Evolutionary conservation across 2,888 invertebrate genomes (phyloP).

Genomic region (Petrophora chlorosata): DNA sequence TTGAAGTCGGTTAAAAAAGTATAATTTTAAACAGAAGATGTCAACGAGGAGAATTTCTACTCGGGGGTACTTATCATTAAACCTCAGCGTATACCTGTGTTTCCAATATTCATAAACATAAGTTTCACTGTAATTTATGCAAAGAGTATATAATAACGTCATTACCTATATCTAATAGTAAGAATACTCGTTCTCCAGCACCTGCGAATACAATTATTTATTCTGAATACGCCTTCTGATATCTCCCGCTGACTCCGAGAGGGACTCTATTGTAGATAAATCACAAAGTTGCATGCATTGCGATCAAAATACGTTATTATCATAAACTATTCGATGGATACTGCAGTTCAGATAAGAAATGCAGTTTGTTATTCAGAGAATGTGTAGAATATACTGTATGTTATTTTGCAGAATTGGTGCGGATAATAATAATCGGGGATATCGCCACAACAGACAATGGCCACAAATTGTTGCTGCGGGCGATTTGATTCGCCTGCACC

Average conservation of each 20-base stretch:
- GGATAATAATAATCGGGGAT: slow-evolving; percentile 39
- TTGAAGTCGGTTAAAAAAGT: no score
- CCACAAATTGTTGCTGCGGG: slow-evolving; percentile 61
- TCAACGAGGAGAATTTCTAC: slow-evolving; percentile 18
- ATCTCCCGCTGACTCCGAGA: slow-evolving; percentile 36
- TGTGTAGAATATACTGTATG: slow-evolving; percentile 5
- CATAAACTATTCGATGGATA: slow-evolving; percentile 15
- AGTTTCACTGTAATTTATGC: slow-evolving; percentile 38
- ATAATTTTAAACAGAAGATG: slow-evolving; percentile 27
- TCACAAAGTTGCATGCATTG: slow-evolving; percentile 35
- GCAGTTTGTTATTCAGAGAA: slow-evolving; percentile 11
- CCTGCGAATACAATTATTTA: slow-evolving; percentile 48
- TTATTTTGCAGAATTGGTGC: slow-evolving; percentile 11
- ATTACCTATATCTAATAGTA: no score
- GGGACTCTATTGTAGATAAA: slow-evolving; percentile 40
- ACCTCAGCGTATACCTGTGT: slow-evolving; percentile 38
- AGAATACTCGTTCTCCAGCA: slow-evolving; percentile 33
- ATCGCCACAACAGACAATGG: slow-evolving; percentile 60
- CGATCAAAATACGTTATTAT: slow-evolving; percentile 34
- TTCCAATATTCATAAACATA: slow-evolving; percentile 45
- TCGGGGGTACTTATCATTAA: slow-evolving; percentile 31
- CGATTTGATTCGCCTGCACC: slow-evolving; percentile 43
- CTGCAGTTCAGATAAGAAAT: slow-evolving; percentile 12
- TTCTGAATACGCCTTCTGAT: slow-evolving; percentile 46
- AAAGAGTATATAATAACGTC: slow-evolving; percentile 34